These are phyloP conservation scores for Nasonia vitripennis DNA, from an alignment of 1,140 invertebrate genomes.

Conservation along the genomic window DNA sequence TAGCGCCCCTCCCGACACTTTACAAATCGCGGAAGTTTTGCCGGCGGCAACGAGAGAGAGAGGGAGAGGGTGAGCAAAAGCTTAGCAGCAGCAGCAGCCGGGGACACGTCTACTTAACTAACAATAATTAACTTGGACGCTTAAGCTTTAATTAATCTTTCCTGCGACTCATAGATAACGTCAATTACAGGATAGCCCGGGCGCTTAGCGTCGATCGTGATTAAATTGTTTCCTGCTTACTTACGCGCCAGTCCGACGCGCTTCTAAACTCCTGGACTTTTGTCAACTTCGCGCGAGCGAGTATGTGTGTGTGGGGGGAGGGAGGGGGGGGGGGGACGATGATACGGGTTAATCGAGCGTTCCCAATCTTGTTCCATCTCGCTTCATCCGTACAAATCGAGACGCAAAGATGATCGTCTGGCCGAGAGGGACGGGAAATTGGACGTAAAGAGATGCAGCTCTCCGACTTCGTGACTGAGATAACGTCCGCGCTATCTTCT, in stretches of 20 bases:
- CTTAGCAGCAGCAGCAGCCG: not conserved
- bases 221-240: slow-evolving; percentile 32
- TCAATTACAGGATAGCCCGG: slow-evolving; percentile 36
- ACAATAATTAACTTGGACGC: slow-evolving; percentile 56
- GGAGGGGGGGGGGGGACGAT: no score
- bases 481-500: slow-evolving; percentile 46
- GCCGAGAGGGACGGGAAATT: not conserved
- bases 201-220: slow-evolving; percentile 35
- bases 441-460: not conserved
- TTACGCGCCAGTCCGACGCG: not conserved
- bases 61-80: not conserved
- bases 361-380: no score
- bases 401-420: no score
- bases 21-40: slow-evolving; percentile 59
- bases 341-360: not conserved
- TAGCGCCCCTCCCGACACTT: slow-evolving; percentile 45
- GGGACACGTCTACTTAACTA: slow-evolving; percentile 46
- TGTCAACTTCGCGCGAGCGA: not conserved
- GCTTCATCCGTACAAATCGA: no score
- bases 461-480: slow-evolving; percentile 51
- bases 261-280: not conserved
- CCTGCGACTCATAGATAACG: slow-evolving; percentile 49
- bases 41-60: not conserved
- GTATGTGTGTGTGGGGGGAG: not conserved
- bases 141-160: slow-evolving; percentile 58